Percentiles rank a stretch among this genome's conserved stretches.
phyloP scores from a whole-genome alignment of 2,797 vertebrate genomes.

The Garrulus glandarius region DNA sequence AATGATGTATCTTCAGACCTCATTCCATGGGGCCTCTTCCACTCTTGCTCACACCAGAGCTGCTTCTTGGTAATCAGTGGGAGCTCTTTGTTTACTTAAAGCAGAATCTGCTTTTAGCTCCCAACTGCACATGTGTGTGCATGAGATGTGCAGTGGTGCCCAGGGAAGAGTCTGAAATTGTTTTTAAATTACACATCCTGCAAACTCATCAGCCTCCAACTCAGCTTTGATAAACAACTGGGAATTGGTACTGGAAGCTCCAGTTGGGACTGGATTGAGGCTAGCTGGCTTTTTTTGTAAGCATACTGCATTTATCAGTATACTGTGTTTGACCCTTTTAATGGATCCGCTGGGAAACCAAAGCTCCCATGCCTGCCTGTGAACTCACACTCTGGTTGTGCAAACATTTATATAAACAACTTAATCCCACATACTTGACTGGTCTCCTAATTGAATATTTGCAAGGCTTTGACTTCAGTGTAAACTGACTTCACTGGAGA shows the following conservation, averaged over 20 bases:
- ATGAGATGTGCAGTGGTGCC: not conserved
- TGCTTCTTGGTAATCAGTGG: not conserved
- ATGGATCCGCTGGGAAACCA: slow-evolving; percentile 38
- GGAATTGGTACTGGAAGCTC: not conserved
- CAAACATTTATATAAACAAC: slow-evolving; percentile 46
- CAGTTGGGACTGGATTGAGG: not conserved
- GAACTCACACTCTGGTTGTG: slow-evolving; percentile 32
- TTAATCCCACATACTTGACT: slow-evolving; percentile 55
- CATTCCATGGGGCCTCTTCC: not conserved
- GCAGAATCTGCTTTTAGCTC: not conserved
- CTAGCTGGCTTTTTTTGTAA: not conserved
- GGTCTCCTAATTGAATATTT: slow-evolving; percentile 50
- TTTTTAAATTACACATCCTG: not conserved
- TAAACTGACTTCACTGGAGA: slow-evolving; percentile 8
- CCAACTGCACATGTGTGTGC: fast-evolving
- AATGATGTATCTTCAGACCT: not conserved
- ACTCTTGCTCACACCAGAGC: not conserved
- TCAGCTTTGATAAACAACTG: not conserved
- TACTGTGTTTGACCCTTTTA: slow-evolving; percentile 1
- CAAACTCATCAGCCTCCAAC: not conserved
- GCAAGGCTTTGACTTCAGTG: not conserved
- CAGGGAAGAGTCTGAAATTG: not conserved
- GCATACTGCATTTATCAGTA: not conserved
- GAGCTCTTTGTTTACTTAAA: not conserved
- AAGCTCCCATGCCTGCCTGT: slow-evolving; percentile 42